Evolutionary conservation across 1,140 invertebrate species (phyloP).

Genomic region (Drosophila subobscura): DNA sequence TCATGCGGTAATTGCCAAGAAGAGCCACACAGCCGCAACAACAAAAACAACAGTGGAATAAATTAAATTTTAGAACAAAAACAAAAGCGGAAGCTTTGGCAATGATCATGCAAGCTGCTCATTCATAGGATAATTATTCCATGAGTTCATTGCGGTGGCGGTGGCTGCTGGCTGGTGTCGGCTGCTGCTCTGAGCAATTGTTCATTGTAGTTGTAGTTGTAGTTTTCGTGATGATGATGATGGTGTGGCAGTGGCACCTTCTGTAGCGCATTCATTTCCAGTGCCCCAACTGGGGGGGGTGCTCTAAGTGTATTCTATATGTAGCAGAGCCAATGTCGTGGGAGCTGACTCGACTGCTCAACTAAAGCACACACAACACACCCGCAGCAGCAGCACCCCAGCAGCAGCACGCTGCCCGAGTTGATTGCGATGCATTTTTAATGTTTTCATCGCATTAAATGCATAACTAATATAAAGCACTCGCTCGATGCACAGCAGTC

Average conservation of each 20-base stretch:
- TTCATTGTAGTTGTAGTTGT: slow-evolving; percentile 15
- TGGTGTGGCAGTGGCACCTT: slow-evolving; percentile 45
- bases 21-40: slow-evolving; percentile 17
- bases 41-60: slow-evolving; percentile 29
- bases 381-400: too few relatives aligned
- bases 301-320: slow-evolving; percentile 24
- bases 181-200: slow-evolving; percentile 46
- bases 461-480: slow-evolving; percentile 68
- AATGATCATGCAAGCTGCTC: slow-evolving; percentile 82
- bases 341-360: slow-evolving; percentile 43
- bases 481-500: slow-evolving; percentile 12
- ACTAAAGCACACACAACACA: too few relatives aligned
- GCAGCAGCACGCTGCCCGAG: neutral
- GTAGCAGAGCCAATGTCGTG: slow-evolving; percentile 61
- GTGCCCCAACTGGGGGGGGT: slow-evolving; percentile 39
- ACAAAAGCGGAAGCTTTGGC: slow-evolving; percentile 81
- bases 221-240: slow-evolving; percentile 22
- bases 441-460: slow-evolving; percentile 69
- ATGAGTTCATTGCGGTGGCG: slow-evolving; percentile 66
- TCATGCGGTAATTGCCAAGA: slow-evolving; percentile 78
- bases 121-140: slow-evolving; percentile 82
- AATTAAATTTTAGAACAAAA: slow-evolving; percentile 61
- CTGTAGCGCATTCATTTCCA: slow-evolving; percentile 46
- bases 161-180: slow-evolving; percentile 21
- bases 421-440: slow-evolving; percentile 64